A percentile compares a stretch with the other conserved stretches of the same genome.
Evolutionary conservation across 1,140 invertebrate genomes (phyloP).

Genomic region (Phthorimaea operculella): DNA sequence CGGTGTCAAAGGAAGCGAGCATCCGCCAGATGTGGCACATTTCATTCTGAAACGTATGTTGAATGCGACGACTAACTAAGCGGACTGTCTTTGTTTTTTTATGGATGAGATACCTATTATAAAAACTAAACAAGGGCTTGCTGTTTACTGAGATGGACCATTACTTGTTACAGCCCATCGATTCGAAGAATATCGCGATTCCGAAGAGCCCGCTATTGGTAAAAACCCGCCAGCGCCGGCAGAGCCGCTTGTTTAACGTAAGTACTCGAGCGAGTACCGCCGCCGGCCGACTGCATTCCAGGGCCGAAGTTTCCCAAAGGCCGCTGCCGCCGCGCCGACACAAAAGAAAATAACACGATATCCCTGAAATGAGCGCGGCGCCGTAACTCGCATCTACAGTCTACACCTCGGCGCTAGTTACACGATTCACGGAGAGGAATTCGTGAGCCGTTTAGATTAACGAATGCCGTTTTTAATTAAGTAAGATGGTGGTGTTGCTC

Average conservation of each 20-base stretch:
- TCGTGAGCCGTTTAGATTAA: too few relatives aligned
- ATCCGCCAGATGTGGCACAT: conserved; percentile 62
- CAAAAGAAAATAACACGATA: conserved; percentile 10
- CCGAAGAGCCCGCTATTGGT: conserved; percentile 8
- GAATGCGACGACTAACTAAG: too few relatives aligned
- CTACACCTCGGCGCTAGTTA: background rate
- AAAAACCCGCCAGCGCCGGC: conserved; percentile 14
- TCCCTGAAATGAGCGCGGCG: background rate
- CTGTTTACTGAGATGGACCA: too few relatives aligned
- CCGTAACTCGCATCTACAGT: background rate
- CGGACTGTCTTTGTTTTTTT: too few relatives aligned
- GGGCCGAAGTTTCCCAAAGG: conserved; percentile 13
- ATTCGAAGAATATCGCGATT: conserved; percentile 8
- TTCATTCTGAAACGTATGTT: conserved; percentile 12
- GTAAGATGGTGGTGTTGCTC: too few relatives aligned
- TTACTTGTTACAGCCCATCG: background rate
- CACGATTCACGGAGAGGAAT: background rate
- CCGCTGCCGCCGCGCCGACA: conserved; percentile 8
- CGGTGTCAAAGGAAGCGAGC: conserved; percentile 55
- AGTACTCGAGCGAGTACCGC: conserved; percentile 9
- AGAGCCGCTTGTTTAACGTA: conserved; percentile 12
- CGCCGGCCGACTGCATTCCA: conserved; percentile 15
- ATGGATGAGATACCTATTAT: too few relatives aligned
- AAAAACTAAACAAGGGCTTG: too few relatives aligned
- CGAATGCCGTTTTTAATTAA: too few relatives aligned